These are phyloP conservation scores for Melanitta fusca DNA, from an alignment of 2,797 vertebrate genomes.

Conservation along the genomic window DNA sequence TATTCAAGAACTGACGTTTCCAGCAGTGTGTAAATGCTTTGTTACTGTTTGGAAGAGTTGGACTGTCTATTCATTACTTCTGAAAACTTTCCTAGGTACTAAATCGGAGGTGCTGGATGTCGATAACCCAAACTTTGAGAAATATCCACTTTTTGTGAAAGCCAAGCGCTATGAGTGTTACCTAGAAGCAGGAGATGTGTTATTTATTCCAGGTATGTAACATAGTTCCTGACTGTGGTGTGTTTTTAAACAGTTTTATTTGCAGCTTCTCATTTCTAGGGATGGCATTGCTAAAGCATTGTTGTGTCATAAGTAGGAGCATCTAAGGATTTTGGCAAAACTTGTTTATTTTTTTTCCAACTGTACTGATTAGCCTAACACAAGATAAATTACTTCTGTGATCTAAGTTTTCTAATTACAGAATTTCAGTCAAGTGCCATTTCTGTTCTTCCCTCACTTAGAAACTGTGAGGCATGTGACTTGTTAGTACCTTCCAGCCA, in stretches of 20 bases:
- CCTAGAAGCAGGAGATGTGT: slow-evolving; percentile 90
- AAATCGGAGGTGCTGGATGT: slow-evolving; percentile 94
- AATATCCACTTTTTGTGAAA: slow-evolving; percentile 90
- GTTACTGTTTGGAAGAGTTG: not conserved
- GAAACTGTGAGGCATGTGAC: not conserved
- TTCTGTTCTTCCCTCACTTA: not conserved
- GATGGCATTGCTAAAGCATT: not conserved
- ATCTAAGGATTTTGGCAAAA: not conserved
- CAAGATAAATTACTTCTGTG: not conserved
- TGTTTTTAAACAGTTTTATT: not conserved
- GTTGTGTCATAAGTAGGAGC: not conserved
- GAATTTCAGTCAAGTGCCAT: not conserved
- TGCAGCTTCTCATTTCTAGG: not conserved
- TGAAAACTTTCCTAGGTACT: slow-evolving; percentile 82
- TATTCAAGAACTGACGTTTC: not conserved
- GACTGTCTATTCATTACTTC: not conserved
- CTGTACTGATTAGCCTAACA: not conserved
- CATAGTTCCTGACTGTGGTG: not conserved
- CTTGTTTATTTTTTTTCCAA: not conserved
- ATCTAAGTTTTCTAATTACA: not conserved
- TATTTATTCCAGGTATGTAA: slow-evolving; percentile 93
- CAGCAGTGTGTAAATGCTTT: not conserved
- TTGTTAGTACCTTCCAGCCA: not conserved
- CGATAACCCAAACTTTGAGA: slow-evolving; percentile 87
- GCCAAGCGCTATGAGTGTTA: slow-evolving; percentile 88